A percentile compares a stretch with the other conserved stretches of the same genome.
Evolutionary conservation across 2,113 vertebrate species (phyloP).

Genomic region (Columba janthina): DNA sequence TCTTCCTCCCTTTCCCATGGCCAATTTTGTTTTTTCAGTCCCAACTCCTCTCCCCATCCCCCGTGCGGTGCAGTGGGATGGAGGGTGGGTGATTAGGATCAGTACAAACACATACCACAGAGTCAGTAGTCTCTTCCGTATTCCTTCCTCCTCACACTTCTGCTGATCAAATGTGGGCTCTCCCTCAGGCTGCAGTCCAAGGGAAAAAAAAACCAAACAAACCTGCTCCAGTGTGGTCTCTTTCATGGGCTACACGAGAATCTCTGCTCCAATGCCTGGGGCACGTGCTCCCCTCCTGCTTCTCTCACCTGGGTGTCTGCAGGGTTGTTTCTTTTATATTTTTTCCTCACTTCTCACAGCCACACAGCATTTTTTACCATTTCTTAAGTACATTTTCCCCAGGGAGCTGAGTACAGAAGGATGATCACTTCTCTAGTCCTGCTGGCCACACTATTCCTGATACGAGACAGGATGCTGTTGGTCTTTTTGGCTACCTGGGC

Average conservation of each 20-base stretch:
- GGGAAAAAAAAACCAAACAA: background rate
- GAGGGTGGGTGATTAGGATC: background rate
- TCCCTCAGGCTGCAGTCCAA: background rate
- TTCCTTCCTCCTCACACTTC: background rate
- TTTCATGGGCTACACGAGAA: background rate
- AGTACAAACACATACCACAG: background rate
- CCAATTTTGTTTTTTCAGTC: background rate
- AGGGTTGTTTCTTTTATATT: background rate
- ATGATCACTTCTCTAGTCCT: too few relatives aligned
- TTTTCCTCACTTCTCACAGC: background rate
- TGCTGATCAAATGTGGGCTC: background rate
- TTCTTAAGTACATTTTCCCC: background rate
- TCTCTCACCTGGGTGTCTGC: background rate
- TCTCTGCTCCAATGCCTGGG: background rate
- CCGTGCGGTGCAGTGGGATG: accelerated
- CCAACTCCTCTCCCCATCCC: background rate
- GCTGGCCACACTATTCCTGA: too few relatives aligned
- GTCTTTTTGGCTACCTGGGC: too few relatives aligned
- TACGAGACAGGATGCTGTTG: too few relatives aligned
- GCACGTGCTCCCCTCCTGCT: background rate
- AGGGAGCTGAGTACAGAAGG: too few relatives aligned
- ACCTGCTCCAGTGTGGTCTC: background rate
- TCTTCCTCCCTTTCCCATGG: background rate
- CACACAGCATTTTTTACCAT: background rate
- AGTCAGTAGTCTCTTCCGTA: background rate